Percentiles rank a stretch among this genome's conserved stretches.
These are phyloP conservation scores for Troides oblongomaculatus DNA, from an alignment of 2,888 invertebrate species.

Conservation along the genomic window DNA sequence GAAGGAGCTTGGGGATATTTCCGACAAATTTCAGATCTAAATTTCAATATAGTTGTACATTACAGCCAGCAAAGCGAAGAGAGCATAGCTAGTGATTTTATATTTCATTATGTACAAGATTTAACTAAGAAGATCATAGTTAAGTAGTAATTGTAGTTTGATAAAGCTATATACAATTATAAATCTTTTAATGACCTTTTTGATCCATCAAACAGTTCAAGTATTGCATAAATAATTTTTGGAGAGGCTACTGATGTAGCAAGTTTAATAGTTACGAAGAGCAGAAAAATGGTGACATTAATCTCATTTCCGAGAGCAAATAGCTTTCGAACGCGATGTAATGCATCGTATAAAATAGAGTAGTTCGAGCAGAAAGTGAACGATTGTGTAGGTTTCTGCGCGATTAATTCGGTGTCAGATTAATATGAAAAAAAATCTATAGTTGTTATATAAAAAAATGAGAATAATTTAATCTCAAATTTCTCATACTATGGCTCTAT, in stretches of 20 bases:
- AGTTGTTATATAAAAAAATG: no score
- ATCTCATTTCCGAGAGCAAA: conserved; percentile 32
- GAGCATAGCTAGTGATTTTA: no score
- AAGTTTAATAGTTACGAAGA: conserved; percentile 30
- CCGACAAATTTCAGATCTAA: no score
- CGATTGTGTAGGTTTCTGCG: conserved; percentile 25
- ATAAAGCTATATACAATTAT: background rate
- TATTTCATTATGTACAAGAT: no score
- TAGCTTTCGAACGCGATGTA: conserved; percentile 31
- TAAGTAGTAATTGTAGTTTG: no score
- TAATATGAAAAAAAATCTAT: conserved; percentile 7
- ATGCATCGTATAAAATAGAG: conserved; percentile 30
- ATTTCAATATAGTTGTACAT: no score
- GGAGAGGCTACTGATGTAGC: conserved; percentile 15
- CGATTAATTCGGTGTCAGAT: conserved; percentile 19
- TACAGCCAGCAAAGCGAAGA: no score
- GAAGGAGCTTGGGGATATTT: no score
- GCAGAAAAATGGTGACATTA: conserved; percentile 31
- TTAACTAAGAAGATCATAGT: no score
- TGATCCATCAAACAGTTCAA: background rate
- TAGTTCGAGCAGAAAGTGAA: conserved; percentile 29
- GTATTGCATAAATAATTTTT: background rate
- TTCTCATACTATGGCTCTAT: no score
- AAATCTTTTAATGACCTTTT: background rate
- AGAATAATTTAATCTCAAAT: no score